Evolutionary conservation across 2,888 invertebrate genomes (phyloP), one percentile per base, ranked within the genome.

Genomic region (Agriopis marginaria): DNA sequence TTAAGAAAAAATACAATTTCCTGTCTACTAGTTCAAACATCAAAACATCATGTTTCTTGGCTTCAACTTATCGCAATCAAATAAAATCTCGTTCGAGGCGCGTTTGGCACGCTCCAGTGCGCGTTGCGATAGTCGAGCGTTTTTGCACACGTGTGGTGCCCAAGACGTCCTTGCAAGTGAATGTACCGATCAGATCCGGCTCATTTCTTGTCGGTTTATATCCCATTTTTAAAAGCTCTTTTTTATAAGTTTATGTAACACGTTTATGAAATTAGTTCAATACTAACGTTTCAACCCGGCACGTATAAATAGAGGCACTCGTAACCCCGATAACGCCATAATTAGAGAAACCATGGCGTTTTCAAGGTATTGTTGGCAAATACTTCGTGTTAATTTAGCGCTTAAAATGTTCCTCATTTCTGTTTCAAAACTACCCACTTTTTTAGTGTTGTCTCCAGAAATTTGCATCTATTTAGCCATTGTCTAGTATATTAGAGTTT

Each of bases 81-180:
- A 71, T 67, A 67, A 67, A 67, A 64, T 68, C 56, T 64, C 17
- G 49, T 67, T 63, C 42, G 58, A 63, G 59, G 54, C 53, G 66
- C 53, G 56, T 68, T 72, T 66, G 66, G 55, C 68, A 72, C 68
- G 71, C 66, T 68, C 68, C 71, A 68, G 68, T 66, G 66, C 55
- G 14, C 63, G 55, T 66, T 66, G 68, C 66, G 63, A 66, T 68
- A 68, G 53, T 49, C 62, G 40, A 58, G 60, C 45, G 55, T 68
- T 65, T 67, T 71, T 63, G 51, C 56, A 47, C 71, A 65, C 68
- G 71, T 71, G 64, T 49, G 32, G 32, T 65, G 68, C 67, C 50
- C 60, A 54, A 23, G 44, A 39, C 39, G 71, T 67, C 67, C 71
- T 71, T 71, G 71, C 61, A 42, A 68, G 63, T 64, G 63, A 63